Percentiles rank a stretch among this genome's conserved stretches.
phyloP scores from a whole-genome alignment of 2,888 invertebrate species.

The Cloeon dipterum region DNA sequence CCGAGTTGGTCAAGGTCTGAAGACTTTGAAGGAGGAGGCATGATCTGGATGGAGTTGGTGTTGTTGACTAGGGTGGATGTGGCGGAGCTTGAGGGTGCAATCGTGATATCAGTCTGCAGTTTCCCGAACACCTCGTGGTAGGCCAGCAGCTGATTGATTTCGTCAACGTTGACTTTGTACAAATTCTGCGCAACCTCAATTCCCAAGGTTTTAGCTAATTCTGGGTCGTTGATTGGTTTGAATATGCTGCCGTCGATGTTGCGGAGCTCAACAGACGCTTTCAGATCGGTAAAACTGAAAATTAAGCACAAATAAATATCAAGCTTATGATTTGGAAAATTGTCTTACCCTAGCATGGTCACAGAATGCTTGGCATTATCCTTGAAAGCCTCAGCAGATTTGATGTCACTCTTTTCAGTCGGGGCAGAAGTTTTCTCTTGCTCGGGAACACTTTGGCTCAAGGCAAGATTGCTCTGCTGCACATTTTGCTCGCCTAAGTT shows the following conservation, averaged over 20 bases:
- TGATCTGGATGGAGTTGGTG: constrained; percentile 16
- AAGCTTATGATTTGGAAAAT: background rate
- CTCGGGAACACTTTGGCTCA: background rate
- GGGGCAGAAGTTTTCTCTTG: background rate
- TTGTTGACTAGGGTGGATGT: constrained; percentile 4
- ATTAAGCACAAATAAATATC: background rate
- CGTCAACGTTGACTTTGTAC: constrained; percentile 60
- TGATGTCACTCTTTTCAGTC: background rate
- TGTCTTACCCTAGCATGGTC: background rate
- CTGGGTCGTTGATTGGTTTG: constrained; percentile 35
- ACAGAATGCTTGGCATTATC: background rate
- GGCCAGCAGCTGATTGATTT: constrained; percentile 58
- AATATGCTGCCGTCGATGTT: constrained; percentile 49
- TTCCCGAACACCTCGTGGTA: constrained; percentile 71
- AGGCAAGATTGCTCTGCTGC: background rate
- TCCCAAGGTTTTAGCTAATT: constrained; percentile 31
- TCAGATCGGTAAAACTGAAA: constrained; percentile 14
- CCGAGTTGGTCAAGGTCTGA: constrained; percentile 18
- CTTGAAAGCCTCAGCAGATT: background rate
- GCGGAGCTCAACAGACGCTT: constrained; percentile 31
- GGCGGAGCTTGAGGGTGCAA: constrained; percentile 3
- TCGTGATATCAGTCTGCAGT: constrained; percentile 30
- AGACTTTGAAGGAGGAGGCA: constrained; percentile 22
- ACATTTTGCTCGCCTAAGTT: constrained; percentile 3
- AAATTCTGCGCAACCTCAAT: constrained; percentile 58